phyloP scores from a whole-genome alignment of 2,888 invertebrate genomes.

The Oscheius sp. region DNA sequence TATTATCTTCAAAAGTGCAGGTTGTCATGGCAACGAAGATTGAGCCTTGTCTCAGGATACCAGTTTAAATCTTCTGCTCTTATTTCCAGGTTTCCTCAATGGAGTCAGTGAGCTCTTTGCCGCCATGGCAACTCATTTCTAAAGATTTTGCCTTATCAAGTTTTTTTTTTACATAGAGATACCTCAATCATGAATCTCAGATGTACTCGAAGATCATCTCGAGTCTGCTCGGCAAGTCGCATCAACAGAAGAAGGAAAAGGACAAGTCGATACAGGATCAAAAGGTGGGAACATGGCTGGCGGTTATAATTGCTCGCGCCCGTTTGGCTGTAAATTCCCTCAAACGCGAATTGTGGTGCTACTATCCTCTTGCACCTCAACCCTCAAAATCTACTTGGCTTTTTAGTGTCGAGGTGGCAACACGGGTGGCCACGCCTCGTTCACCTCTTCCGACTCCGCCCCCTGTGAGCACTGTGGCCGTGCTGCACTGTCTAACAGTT shows the following conservation, averaged over 20 bases:
- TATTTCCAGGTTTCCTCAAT: no score
- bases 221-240: slow-evolving; percentile 18
- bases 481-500: neutral
- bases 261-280: neutral
- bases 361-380: neutral
- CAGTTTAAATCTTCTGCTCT: no score
- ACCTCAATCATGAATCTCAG: slow-evolving; percentile 3
- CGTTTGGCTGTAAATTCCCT: neutral
- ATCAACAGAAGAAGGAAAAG: slow-evolving; percentile 11
- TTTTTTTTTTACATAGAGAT: neutral
- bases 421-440: slow-evolving; percentile 19
- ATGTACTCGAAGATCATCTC: slow-evolving; percentile 37
- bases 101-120: no score
- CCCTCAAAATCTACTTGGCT: neutral
- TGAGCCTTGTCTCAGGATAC: no score
- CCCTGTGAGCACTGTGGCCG: slow-evolving; percentile 32
- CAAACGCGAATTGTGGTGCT: neutral
- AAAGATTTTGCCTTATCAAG: neutral
- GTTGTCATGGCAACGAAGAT: no score
- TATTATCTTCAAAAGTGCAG: no score
- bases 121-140: no score
- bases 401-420: slow-evolving; percentile 6
- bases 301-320: neutral
- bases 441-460: slow-evolving; percentile 31
- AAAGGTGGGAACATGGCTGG: slow-evolving; percentile 29